Conservation (phyloP, 2,113 vertebrate species). For the Rhinolophus ferrumequinum region DNA sequence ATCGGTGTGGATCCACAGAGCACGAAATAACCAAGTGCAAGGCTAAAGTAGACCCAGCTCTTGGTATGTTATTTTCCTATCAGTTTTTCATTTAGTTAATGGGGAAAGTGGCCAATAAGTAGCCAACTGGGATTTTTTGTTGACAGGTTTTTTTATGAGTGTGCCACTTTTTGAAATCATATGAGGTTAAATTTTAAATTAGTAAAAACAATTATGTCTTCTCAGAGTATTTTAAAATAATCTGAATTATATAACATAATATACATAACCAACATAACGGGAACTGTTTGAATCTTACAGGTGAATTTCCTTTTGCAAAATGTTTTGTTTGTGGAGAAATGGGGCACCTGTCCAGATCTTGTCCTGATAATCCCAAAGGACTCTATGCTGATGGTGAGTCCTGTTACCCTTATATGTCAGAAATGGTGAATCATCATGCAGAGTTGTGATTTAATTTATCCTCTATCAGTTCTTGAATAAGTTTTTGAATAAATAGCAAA, state of each 20-base stretch:
- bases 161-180: constrained; percentile 20
- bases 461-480: neutral
- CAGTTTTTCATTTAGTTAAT: neutral
- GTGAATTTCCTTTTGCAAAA: constrained; percentile 95
- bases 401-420: rapidly evolving
- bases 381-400: constrained; percentile 94
- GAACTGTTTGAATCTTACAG: constrained; percentile 84
- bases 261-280: neutral
- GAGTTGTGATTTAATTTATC: neutral
- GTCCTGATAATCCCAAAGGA: constrained; percentile 96
- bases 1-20: constrained; percentile 96
- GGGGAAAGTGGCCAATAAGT: neutral
- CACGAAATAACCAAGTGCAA: constrained; percentile 93
- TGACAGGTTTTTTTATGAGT: neutral
- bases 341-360: constrained; percentile 94
- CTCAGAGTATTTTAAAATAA: constrained; percentile 7
- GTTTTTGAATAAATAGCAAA: neutral
- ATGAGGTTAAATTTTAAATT: constrained; percentile 18
- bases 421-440: neutral
- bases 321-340: constrained; percentile 97
- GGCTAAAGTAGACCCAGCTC: constrained; percentile 93
- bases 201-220: neutral
- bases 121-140: neutral
- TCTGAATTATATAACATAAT: neutral
- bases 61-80: constrained; percentile 86